These are phyloP conservation scores for Fulmarus glacialis DNA, from an alignment of 2,113 vertebrate species.

Conservation along the genomic window DNA sequence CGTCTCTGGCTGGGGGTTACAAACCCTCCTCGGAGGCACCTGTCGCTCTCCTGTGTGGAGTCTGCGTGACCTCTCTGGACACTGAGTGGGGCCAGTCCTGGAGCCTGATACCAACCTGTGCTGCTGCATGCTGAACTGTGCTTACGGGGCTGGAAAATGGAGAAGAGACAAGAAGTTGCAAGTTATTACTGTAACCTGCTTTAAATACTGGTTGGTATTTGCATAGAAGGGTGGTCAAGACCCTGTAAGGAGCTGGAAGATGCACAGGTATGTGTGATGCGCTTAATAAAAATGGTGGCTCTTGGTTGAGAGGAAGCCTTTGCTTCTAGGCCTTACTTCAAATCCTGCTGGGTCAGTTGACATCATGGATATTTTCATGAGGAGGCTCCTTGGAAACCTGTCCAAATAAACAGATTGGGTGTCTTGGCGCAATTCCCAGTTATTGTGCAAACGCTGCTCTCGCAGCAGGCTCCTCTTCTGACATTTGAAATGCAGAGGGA, in stretches of 20 bases:
- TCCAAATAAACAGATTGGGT: not conserved
- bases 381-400: not conserved
- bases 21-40: not conserved
- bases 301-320: not conserved
- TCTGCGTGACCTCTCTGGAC: not conserved
- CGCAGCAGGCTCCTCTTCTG: not conserved
- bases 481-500: not conserved
- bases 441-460: not conserved
- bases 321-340: not conserved
- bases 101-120: not conserved
- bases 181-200: not conserved
- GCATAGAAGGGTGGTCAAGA: not conserved
- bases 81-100: not conserved
- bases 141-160: fast-evolving
- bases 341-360: not conserved
- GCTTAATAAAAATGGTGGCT: fast-evolving
- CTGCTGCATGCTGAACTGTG: not conserved
- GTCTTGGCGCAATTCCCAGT: not conserved
- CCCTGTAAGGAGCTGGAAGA: not conserved
- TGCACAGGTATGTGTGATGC: not conserved
- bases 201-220: not conserved
- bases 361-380: not conserved
- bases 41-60: not conserved
- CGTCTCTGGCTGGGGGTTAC: not conserved
- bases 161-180: not conserved